Conservation (phyloP, 2,797 vertebrate genomes). For the Rhinella marina region DNA sequence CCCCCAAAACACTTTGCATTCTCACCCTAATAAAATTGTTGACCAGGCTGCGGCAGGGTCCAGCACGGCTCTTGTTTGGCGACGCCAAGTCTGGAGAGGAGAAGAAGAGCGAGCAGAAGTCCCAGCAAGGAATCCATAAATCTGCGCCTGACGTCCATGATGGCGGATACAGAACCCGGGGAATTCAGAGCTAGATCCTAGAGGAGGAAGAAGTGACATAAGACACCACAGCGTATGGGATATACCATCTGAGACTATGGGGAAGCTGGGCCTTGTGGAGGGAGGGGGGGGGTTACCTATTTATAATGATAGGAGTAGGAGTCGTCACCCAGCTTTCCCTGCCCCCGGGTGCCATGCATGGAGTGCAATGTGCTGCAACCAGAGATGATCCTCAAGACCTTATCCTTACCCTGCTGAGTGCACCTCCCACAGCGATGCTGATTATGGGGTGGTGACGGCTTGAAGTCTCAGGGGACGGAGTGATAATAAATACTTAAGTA, state of each 20-base stretch:
- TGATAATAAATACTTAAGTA: slow-evolving; percentile 1
- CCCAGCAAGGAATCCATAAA: slow-evolving; percentile 3
- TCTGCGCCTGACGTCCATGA: slow-evolving; percentile 65
- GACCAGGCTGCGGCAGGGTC: slow-evolving; percentile 84
- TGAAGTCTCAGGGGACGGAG: neutral
- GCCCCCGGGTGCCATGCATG: neutral
- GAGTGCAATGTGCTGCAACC: neutral
- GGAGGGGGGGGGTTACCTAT: too few species aligned
- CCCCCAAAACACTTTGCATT: neutral
- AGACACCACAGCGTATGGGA: neutral
- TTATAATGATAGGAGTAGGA: neutral
- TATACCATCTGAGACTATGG: neutral
- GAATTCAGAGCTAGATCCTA: neutral
- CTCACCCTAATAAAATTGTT: slow-evolving; percentile 88
- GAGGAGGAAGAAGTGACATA: neutral
- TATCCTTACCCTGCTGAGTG: neutral
- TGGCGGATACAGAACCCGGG: slow-evolving; percentile 26
- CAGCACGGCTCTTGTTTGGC: slow-evolving; percentile 81
- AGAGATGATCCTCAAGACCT: neutral
- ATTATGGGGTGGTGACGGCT: neutral
- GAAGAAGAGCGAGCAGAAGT: slow-evolving; percentile 33
- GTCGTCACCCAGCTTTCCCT: neutral
- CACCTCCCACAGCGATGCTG: neutral
- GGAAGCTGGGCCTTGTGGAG: neutral
- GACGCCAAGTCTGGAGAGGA: neutral